These are phyloP conservation scores for Sebastes melanostomus DNA, from an alignment of 2,797 vertebrate genomes.

Conservation along the genomic window DNA sequence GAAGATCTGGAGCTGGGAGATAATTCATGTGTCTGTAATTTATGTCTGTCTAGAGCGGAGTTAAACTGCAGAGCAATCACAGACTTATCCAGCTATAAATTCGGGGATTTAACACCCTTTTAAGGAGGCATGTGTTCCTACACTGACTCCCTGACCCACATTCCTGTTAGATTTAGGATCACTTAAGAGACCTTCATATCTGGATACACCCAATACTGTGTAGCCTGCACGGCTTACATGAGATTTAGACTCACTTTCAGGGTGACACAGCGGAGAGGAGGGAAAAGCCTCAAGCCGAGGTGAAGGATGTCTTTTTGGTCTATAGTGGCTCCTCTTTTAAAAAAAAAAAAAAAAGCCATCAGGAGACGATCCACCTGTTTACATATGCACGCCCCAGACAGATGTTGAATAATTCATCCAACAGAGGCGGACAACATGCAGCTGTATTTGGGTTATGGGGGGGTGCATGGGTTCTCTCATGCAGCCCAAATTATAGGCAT, in stretches of 20 bases:
- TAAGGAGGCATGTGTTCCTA: constrained; percentile 15
- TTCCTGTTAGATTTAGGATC: constrained; percentile 44
- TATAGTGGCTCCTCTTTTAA: constrained; percentile 34
- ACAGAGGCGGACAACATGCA: constrained; percentile 71
- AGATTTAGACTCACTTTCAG: constrained; percentile 46
- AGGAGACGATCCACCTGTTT: constrained; percentile 74
- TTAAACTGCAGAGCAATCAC: constrained; percentile 31
- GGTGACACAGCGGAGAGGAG: constrained; percentile 28
- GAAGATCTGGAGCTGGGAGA: not conserved
- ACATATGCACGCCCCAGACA: constrained; percentile 78
- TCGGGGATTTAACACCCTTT: constrained; percentile 27
- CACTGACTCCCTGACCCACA: constrained; percentile 9
- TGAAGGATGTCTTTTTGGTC: constrained; percentile 58
- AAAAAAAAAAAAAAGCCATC: constrained; percentile 46
- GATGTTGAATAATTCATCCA: constrained; percentile 80
- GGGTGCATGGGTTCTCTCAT: constrained; percentile 52
- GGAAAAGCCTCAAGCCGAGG: constrained; percentile 19
- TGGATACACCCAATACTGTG: constrained; percentile 12
- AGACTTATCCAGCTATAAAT: constrained; percentile 24
- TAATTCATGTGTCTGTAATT: constrained; percentile 23
- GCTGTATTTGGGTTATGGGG: constrained; percentile 80
- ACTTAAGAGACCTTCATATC: constrained; percentile 24
- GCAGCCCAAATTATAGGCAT: constrained; percentile 69
- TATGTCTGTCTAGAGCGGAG: not conserved
- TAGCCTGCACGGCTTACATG: constrained; percentile 38